A percentile compares a stretch with the other conserved stretches of the same genome.
Conservation (phyloP, 2,113 vertebrate species). For the Rana temporaria region DNA sequence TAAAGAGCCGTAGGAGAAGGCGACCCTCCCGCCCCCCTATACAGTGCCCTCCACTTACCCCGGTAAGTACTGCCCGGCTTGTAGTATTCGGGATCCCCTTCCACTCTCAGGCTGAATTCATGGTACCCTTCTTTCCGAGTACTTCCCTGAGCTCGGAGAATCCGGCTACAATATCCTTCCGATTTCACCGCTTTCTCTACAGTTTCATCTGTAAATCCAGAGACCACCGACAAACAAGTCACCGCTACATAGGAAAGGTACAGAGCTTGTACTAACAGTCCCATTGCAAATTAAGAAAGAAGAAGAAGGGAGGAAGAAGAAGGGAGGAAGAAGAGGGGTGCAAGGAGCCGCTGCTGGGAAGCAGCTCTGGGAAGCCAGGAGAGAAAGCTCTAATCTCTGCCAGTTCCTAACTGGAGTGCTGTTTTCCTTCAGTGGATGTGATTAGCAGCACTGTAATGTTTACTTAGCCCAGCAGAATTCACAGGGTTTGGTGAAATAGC, state of each 20-base stretch:
- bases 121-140: constrained; percentile 87
- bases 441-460: constrained; percentile 69
- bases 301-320: constrained; percentile 19
- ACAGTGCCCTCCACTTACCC: constrained; percentile 76
- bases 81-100: constrained; percentile 94
- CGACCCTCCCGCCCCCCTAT: not conserved
- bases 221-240: constrained; percentile 71
- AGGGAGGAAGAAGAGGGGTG: constrained; percentile 2
- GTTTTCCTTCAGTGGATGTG: constrained; percentile 73
- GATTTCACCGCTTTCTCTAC: constrained; percentile 84
- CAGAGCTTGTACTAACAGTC: constrained; percentile 66
- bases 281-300: constrained; percentile 60
- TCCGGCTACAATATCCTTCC: constrained; percentile 94
- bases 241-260: constrained; percentile 80
- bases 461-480: constrained; percentile 70
- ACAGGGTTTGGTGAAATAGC: constrained; percentile 66
- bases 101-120: constrained; percentile 94
- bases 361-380: too few species aligned
- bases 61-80: constrained; percentile 95
- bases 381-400: constrained; percentile 68
- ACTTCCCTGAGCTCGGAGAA: constrained; percentile 85
- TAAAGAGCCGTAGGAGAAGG: too few species aligned
- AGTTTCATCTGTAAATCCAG: constrained; percentile 89
- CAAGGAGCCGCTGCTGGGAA: not conserved
- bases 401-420: constrained; percentile 72